Evolutionary conservation across 2,888 invertebrate species (phyloP).

Genomic region (Ischnura elegans): DNA sequence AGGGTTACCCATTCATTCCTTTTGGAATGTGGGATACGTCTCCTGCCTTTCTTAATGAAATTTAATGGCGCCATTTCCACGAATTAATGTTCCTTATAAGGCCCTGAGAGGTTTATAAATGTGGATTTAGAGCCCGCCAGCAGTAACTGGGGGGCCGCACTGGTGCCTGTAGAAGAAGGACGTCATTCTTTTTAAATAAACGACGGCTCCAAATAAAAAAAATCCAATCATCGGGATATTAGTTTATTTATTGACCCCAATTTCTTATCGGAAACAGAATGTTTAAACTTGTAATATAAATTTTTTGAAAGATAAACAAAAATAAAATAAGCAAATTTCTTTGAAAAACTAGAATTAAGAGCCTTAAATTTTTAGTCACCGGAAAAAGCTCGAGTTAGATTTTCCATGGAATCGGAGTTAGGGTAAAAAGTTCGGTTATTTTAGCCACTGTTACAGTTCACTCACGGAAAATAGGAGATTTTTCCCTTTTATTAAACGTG

Average conservation of each 20-base stretch:
- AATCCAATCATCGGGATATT: not conserved
- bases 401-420: no score
- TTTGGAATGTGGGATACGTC: not conserved
- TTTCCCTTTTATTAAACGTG: no score
- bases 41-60: slow-evolving; percentile 22
- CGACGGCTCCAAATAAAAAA: not conserved
- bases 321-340: no score
- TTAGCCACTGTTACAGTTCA: no score
- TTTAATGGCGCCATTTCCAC: not conserved
- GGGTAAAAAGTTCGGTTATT: no score
- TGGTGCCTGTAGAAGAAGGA: not conserved
- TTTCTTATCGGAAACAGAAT: no score
- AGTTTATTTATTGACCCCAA: not conserved
- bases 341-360: no score
- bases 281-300: no score
- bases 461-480: no score
- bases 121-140: not conserved
- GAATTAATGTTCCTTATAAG: not conserved
- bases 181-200: not conserved
- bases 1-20: not conserved
- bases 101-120: not conserved
- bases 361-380: no score
- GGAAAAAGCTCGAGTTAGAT: no score
- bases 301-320: no score
- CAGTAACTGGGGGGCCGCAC: not conserved